These are phyloP conservation scores for Cheilinus undulatus DNA, from an alignment of 2,113 vertebrate genomes.

Conservation along the genomic window DNA sequence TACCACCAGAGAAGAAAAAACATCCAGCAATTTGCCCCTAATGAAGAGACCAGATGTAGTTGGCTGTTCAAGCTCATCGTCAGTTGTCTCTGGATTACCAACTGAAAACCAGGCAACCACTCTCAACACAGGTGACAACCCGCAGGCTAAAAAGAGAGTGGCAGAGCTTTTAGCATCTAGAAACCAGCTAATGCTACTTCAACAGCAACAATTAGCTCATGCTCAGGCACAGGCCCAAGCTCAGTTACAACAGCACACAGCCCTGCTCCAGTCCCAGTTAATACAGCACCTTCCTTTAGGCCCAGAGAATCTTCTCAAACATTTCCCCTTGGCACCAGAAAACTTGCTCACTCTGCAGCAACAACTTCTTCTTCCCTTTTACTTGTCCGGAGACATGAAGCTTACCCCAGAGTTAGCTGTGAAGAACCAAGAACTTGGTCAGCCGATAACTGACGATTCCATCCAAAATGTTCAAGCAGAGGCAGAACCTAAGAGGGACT, in stretches of 20 bases:
- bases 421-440: constrained; percentile 85
- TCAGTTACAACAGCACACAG: constrained; percentile 95
- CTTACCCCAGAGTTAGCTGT: constrained; percentile 90
- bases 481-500: constrained; percentile 54
- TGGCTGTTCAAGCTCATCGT: constrained; percentile 45
- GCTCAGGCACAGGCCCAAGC: constrained; percentile 90
- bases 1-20: constrained; percentile 57
- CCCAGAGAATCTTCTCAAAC: constrained; percentile 89
- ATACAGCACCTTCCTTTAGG: constrained; percentile 94
- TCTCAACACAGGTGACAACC: constrained; percentile 84
- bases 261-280: constrained; percentile 95
- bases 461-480: constrained; percentile 77
- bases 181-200: constrained; percentile 87
- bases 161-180: constrained; percentile 92
- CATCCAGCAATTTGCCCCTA: constrained; percentile 53
- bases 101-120: constrained; percentile 65
- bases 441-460: constrained; percentile 75
- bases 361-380: constrained; percentile 96
- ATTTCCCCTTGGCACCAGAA: constrained; percentile 76
- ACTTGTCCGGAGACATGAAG: constrained; percentile 96
- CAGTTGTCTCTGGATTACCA: constrained; percentile 33
- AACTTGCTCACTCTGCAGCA: constrained; percentile 86
- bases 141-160: constrained; percentile 89
- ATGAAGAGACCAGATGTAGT: constrained; percentile 59
- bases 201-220: constrained; percentile 82